Conservation (phyloP, 2,888 invertebrate species). For the Serrognathus titanus region DNA sequence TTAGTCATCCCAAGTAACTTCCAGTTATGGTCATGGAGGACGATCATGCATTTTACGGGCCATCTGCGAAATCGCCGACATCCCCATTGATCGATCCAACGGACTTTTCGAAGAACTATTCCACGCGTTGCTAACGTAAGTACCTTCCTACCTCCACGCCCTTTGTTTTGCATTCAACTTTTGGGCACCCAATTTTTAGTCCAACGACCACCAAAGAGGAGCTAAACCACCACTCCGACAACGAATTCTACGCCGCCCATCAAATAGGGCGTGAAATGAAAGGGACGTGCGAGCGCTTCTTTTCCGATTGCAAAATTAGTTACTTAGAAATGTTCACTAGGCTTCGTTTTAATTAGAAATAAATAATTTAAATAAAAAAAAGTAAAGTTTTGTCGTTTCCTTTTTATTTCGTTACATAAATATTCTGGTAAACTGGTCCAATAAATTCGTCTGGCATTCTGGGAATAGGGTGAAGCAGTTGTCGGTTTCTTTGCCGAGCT, state of each 20-base stretch:
- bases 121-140: conserved; percentile 65
- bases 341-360: conserved; percentile 2
- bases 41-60: conserved; percentile 63
- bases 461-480: conserved; percentile 60
- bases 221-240: conserved; percentile 35
- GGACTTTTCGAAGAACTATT: conserved; percentile 65
- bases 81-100: conserved; percentile 56
- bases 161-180: too few species aligned
- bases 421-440: conserved; percentile 56
- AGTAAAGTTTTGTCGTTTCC: not conserved
- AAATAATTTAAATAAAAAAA: not conserved
- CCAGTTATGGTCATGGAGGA: conserved; percentile 57
- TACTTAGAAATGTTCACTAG: conserved; percentile 51
- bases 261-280: conserved; percentile 47
- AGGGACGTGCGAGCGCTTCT: conserved; percentile 44
- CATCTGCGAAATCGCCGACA: conserved; percentile 64
- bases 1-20: conserved; percentile 11
- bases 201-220: conserved; percentile 46
- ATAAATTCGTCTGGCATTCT: conserved; percentile 59
- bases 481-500: conserved; percentile 56
- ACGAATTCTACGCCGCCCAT: conserved; percentile 55
- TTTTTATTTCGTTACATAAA: not conserved
- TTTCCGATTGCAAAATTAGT: conserved; percentile 46
- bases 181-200: conserved; percentile 36
- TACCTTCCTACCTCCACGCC: too few species aligned